Evolutionary conservation across 2,888 invertebrate genomes (phyloP).

Genomic region (Blera fallax): DNA sequence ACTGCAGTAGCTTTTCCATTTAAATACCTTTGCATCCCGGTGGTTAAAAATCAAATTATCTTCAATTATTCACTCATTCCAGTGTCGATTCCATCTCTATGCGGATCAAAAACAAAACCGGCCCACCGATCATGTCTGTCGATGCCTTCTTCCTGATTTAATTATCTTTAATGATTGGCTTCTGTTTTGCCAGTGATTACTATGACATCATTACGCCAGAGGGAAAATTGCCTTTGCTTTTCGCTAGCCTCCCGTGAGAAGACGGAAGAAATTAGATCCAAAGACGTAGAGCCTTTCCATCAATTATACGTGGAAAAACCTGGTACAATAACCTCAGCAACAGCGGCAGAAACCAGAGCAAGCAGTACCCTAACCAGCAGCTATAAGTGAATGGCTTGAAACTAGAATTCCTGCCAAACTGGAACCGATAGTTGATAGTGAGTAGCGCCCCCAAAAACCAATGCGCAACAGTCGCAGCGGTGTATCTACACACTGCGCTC

Average conservation of each 20-base stretch:
- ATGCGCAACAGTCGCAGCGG: constrained; percentile 23
- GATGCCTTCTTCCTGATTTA: constrained; percentile 47
- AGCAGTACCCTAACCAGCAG: background rate
- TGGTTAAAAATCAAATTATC: constrained; percentile 29
- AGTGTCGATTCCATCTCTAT: background rate
- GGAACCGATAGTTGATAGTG: constrained; percentile 24
- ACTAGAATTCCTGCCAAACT: constrained; percentile 62
- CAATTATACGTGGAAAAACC: constrained; percentile 14
- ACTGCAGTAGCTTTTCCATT: background rate
- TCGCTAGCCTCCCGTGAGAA: constrained; percentile 22
- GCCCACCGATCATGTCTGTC: constrained; percentile 24
- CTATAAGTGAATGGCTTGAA: constrained; percentile 55
- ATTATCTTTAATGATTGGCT: constrained; percentile 62
- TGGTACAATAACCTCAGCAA: constrained; percentile 42
- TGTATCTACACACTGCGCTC: constrained; percentile 3
- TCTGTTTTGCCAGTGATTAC: constrained; percentile 56
- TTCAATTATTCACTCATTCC: constrained; percentile 25
- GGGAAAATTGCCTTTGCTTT: constrained; percentile 37
- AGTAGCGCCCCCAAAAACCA: constrained; percentile 35
- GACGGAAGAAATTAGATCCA: constrained; percentile 63
- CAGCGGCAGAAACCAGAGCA: background rate
- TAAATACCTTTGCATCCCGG: background rate
- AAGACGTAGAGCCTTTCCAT: constrained; percentile 48
- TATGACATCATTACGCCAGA: constrained; percentile 57
- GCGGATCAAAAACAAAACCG: background rate